Percentiles rank a stretch among this genome's conserved stretches.
Evolutionary conservation across 2,888 invertebrate species (phyloP).

Genomic region (Gortyna flavago): DNA sequence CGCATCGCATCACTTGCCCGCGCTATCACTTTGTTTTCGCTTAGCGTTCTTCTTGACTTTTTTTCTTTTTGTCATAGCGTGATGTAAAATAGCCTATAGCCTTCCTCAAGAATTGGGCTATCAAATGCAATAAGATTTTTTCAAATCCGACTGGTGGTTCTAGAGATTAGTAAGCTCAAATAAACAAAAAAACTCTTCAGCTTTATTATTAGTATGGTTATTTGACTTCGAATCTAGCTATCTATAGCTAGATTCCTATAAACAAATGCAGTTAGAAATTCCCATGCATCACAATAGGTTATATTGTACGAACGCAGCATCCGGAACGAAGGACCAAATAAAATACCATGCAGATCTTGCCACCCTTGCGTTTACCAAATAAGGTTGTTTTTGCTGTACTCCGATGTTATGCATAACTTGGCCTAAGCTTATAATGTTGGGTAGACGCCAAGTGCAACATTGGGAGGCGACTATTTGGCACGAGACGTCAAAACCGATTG

Average conservation of each 20-base stretch:
- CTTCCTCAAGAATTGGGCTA: no score
- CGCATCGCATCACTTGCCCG: no score
- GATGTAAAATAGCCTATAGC: no score
- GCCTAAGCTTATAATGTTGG: constrained; percentile 64
- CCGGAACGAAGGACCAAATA: constrained; percentile 35
- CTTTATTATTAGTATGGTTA: no score
- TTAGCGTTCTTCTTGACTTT: no score
- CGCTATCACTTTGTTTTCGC: no score
- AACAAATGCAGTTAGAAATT: constrained; percentile 42
- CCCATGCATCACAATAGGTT: constrained; percentile 35
- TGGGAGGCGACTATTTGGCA: constrained; percentile 76
- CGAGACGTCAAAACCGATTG: constrained; percentile 71
- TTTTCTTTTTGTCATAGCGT: no score
- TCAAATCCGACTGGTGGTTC: no score
- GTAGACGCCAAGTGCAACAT: constrained; percentile 67
- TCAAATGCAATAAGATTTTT: no score
- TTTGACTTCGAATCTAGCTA: background rate
- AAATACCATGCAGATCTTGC: constrained; percentile 7
- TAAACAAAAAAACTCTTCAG: no score
- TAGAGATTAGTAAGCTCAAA: no score
- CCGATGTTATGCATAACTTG: constrained; percentile 36
- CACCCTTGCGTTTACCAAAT: constrained; percentile 5
- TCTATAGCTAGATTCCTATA: background rate
- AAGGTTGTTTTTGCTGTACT: constrained; percentile 65
- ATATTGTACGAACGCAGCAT: constrained; percentile 46